Conservation (phyloP, 2,797 vertebrate species). For the Lepus oiostolus region DNA sequence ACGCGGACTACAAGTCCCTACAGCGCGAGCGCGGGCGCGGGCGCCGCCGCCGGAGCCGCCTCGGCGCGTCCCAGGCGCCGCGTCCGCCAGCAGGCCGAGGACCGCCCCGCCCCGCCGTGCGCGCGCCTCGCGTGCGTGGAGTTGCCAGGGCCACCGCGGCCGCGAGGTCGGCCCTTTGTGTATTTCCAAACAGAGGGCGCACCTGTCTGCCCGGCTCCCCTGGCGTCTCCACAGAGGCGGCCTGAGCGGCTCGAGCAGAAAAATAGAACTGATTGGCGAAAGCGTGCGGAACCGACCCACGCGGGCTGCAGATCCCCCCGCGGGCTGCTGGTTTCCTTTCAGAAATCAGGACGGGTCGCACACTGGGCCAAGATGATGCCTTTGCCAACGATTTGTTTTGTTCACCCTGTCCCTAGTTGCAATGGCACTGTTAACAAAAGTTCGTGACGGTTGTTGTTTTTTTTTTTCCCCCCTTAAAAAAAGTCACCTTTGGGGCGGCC, state of each 20-base stretch:
- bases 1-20: slow-evolving; percentile 76
- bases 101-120: background rate
- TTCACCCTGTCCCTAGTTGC: background rate
- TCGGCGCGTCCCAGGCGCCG: slow-evolving; percentile 36
- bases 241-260: slow-evolving; percentile 47
- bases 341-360: background rate
- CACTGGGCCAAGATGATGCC: background rate
- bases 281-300: background rate
- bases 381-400: background rate
- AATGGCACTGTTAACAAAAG: background rate
- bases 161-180: slow-evolving; percentile 72
- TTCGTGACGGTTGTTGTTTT: background rate
- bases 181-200: slow-evolving; percentile 66
- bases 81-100: slow-evolving; percentile 10
- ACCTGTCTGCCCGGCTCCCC: slow-evolving; percentile 74
- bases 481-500: too few relatives aligned
- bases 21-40: slow-evolving; percentile 10
- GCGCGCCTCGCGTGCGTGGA: background rate
- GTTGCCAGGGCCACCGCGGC: slow-evolving; percentile 71
- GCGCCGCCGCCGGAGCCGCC: background rate
- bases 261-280: slow-evolving; percentile 39
- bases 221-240: slow-evolving; percentile 54
- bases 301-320: background rate
- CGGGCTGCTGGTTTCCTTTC: background rate
- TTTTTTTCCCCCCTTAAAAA: background rate